Percentiles rank a stretch among this genome's conserved stretches.
These are phyloP conservation scores for Sebastes kiyomatsui DNA, from an alignment of 2,797 vertebrate species.

Conservation along the genomic window DNA sequence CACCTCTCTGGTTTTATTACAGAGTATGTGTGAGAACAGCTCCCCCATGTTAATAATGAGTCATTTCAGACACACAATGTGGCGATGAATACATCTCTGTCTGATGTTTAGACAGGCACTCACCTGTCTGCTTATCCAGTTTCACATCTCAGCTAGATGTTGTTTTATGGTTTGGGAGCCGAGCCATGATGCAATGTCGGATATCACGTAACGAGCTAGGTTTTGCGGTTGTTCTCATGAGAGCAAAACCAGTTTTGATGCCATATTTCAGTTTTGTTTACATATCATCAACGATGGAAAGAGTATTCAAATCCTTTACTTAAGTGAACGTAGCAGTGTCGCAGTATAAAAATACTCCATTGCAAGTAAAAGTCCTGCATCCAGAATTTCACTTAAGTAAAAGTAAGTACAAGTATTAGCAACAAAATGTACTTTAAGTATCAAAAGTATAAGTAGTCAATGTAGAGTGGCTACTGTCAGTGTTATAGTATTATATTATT, in stretches of 20 bases:
- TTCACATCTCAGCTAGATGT: not conserved
- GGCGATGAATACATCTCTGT: not conserved
- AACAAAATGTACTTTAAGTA: too few species aligned
- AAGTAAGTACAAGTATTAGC: not conserved
- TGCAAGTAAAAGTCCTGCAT: not conserved
- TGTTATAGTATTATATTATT: not conserved
- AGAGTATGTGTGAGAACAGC: not conserved
- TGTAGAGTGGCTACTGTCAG: not conserved
- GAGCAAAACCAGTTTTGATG: not conserved
- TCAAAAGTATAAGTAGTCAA: not conserved
- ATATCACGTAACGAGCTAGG: not conserved
- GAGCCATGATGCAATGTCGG: not conserved
- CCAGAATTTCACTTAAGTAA: not conserved
- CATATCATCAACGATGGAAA: not conserved
- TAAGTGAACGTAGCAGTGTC: not conserved
- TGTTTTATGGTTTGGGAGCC: not conserved
- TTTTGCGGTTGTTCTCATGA: not conserved
- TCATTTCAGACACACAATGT: not conserved
- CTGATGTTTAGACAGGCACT: not conserved
- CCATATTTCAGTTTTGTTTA: not conserved
- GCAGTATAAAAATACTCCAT: not conserved
- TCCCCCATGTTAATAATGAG: not conserved
- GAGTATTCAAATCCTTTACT: not conserved
- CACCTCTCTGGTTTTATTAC: not conserved
- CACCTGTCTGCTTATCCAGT: not conserved